Evolutionary conservation across 2,797 vertebrate species (phyloP), one percentile per base, ranked within the genome.

Genomic region (Kryptolebias ocellatus): DNA sequence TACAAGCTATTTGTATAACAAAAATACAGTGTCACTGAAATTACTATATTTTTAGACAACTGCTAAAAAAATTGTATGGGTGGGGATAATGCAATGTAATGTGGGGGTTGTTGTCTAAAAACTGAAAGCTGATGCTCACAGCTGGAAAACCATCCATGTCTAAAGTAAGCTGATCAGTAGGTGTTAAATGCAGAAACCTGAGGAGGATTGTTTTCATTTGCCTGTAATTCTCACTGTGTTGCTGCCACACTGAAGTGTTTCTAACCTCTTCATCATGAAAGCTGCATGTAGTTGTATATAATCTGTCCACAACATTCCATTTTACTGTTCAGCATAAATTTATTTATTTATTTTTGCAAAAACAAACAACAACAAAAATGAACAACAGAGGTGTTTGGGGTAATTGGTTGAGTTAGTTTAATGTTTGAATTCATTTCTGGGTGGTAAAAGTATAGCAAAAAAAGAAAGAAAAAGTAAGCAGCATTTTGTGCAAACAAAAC

Each of bases 121-220:
- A 60, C 37, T 0, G 7, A 73, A 76, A 70, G 60, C 45, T 18
- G 45, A 69, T 34, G 59, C 44, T 60, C 58, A 61, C 31, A 20
- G 52, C 53, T 70, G 44, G 64, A 42, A 17, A 39, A 56, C 29
- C 4, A 64, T 24, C 54, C 57, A 31, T 58, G 64, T 20, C 53
- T 65, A 83, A 88, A 47, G 27, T 24, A 82, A 87, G 64, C 56
- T 72, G 57, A 34, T 61, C 2, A 71, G 68, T 75, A 89, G 79
- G 69, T 81, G 77, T 82, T 42, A 53, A 53, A 46, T 50, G 64
- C 53, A 80, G 86, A 85, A 87, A 88, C 80, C 2, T 34, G 58
- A 90, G 64, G 24, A 20, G 82, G 69, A 29, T 76, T 28, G 47
- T 54, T 88, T 76, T 84, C 84, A 60, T 52, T 53, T 64, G 47